These are phyloP conservation scores for Coregonus ussuriensis DNA, from an alignment of 2,797 vertebrate genomes.

Conservation along the genomic window DNA sequence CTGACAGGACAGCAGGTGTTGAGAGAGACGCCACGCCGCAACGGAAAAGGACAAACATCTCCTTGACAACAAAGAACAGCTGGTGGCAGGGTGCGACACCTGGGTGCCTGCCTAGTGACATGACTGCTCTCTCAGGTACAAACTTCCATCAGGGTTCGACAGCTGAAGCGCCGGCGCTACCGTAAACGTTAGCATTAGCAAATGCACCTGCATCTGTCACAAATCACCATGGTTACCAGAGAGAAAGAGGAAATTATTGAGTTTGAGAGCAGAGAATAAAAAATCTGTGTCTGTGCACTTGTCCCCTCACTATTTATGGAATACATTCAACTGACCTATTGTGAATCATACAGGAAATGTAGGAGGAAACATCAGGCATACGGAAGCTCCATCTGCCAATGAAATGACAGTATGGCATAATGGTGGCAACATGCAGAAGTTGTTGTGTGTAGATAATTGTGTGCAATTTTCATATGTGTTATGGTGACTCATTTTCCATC, in stretches of 20 bases:
- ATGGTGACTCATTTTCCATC: not conserved
- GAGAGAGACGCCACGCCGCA: conserved; percentile 53
- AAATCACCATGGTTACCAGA: conserved; percentile 47
- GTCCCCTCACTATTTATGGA: conserved; percentile 19
- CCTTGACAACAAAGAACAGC: conserved; percentile 70
- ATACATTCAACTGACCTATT: conserved; percentile 9
- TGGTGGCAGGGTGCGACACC: conserved; percentile 60
- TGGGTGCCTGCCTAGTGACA: conserved; percentile 53
- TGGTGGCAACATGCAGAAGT: not conserved
- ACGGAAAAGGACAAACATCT: conserved; percentile 68
- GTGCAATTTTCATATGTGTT: no score
- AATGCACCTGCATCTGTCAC: conserved; percentile 53
- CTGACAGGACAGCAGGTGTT: conserved; percentile 72
- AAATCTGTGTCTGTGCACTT: conserved; percentile 6
- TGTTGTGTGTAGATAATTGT: not conserved
- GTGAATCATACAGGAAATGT: conserved; percentile 1
- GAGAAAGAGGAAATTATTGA: conserved; percentile 28
- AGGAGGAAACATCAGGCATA: conserved; percentile 4
- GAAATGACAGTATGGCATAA: not conserved
- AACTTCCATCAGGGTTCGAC: conserved; percentile 66
- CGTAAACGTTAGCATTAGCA: conserved; percentile 41
- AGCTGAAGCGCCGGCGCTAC: conserved; percentile 47
- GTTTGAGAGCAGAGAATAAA: conserved; percentile 21
- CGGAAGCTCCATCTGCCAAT: conserved; percentile 22
- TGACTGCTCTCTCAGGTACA: conserved; percentile 49